Percentiles rank a stretch among this genome's conserved stretches.
Evolutionary conservation across 2,797 vertebrate genomes (phyloP).

Genomic region (Dicrostonyx torquatus): DNA sequence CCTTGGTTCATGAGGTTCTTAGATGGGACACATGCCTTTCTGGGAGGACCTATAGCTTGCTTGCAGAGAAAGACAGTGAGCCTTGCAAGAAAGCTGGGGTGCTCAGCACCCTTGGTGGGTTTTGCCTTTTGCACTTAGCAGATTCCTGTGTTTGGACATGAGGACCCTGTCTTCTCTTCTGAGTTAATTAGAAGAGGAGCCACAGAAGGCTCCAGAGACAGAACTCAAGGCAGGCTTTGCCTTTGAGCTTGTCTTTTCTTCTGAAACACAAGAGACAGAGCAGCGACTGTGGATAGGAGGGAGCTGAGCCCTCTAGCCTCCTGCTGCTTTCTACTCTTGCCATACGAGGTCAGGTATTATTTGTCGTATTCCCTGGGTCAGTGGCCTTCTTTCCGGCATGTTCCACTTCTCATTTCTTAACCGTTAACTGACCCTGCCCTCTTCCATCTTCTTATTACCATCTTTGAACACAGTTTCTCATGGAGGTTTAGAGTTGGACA

Average conservation of each 20-base stretch:
- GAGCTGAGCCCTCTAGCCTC: not conserved
- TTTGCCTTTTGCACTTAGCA: slow-evolving; percentile 28
- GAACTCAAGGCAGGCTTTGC: not conserved
- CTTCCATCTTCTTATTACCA: not conserved
- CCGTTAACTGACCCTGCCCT: accelerated
- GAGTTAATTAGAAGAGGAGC: not conserved
- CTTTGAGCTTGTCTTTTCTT: not conserved
- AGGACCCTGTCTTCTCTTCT: not conserved
- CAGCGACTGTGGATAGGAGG: not conserved
- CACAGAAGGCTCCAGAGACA: not conserved
- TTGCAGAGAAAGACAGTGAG: not conserved
- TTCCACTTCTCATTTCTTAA: not conserved
- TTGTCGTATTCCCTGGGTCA: not conserved
- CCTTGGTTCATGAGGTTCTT: not conserved
- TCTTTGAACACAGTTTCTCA: not conserved
- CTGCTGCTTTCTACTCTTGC: not conserved
- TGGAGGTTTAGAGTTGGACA: not conserved
- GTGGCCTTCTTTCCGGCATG: not conserved
- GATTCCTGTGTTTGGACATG: not conserved
- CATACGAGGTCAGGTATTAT: not conserved
- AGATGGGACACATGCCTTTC: not conserved
- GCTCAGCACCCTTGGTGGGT: not conserved
- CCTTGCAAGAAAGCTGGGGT: not conserved
- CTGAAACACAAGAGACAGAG: not conserved
- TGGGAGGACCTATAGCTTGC: not conserved